Evolutionary conservation across 2,113 vertebrate genomes (phyloP), one percentile per base, ranked within the genome.

Genomic region (Menidia beryllina): DNA sequence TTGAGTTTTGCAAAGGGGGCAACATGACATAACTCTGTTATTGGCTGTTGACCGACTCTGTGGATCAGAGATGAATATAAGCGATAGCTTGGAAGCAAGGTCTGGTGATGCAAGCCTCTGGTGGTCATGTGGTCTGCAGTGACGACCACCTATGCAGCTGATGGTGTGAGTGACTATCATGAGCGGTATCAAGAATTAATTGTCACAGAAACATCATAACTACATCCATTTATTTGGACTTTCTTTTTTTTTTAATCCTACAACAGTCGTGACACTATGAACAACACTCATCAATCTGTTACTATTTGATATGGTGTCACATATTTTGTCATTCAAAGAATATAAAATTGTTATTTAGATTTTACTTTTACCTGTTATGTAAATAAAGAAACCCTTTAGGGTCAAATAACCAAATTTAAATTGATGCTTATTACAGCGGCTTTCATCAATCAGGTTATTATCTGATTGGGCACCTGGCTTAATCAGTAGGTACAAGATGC

Each of bases 401-500:
- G 74, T 83, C 61, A 50, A 54, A 58, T 15, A 23, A 41, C 63
- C 56, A 61, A 70, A 71, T 82, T 85, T 71, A 71, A 70, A 73
- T 69, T 73, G 17, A 34, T 61, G 63, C 77, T 78, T 69, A 58
- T 68, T 73, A 45, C 51, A 86, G 81, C 86, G 75, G 77, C 80
- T 88, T 87, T 83, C 79, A 86, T 86, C 86, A 79, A 86, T 89
- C 88, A 87, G 79, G 63, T 66, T 69, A 65, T 82, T 82, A 82
- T 83, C 75, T 65, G 86, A 86, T 86, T 80, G 87, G 83, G 84
- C 86, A 87, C 82, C 82, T 80, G 89, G 86, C 82, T 86, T 19
- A 54, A 87, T 88, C 88, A 84, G 83, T 82, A 77, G 87, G 75
- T 91, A 71, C 79, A 77, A 89, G 88, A 83, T 61, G 69, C 84